A percentile compares a stretch with the other conserved stretches of the same genome.
Conservation (phyloP, 2,888 invertebrate species). For the Lumbricus terrestris region DNA sequence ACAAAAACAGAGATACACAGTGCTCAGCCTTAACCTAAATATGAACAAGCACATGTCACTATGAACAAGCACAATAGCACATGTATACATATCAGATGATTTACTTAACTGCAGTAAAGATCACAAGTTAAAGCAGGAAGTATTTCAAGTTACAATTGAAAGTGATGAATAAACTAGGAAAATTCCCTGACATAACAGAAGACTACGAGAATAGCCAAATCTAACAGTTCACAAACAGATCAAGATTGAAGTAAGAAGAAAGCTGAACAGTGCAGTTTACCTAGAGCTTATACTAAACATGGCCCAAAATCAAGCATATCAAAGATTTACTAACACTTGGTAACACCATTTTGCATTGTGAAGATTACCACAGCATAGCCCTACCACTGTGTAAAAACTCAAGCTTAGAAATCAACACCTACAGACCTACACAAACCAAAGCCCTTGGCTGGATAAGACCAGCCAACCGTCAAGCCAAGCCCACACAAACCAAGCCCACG, state of each 20-base stretch:
- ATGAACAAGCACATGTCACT: too few relatives aligned
- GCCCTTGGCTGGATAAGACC: not conserved
- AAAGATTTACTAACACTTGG: not conserved
- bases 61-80: too few relatives aligned
- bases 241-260: not conserved
- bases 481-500: not conserved
- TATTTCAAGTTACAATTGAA: too few relatives aligned
- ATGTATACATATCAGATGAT: too few relatives aligned
- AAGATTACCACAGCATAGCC: not conserved
- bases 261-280: not conserved
- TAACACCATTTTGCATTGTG: not conserved
- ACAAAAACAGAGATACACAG: too few relatives aligned
- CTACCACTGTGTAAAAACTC: not conserved
- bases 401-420: not conserved
- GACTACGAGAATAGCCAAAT: not conserved
- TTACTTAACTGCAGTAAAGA: too few relatives aligned
- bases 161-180: too few relatives aligned
- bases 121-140: too few relatives aligned
- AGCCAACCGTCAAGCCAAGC: not conserved
- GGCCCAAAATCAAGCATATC: not conserved
- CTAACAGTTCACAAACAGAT: not conserved
- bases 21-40: too few relatives aligned
- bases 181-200: not conserved
- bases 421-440: not conserved
- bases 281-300: not conserved